Base-by-base conservation (phyloP, 2,113 vertebrate species). In the Otis tarda region DNA sequence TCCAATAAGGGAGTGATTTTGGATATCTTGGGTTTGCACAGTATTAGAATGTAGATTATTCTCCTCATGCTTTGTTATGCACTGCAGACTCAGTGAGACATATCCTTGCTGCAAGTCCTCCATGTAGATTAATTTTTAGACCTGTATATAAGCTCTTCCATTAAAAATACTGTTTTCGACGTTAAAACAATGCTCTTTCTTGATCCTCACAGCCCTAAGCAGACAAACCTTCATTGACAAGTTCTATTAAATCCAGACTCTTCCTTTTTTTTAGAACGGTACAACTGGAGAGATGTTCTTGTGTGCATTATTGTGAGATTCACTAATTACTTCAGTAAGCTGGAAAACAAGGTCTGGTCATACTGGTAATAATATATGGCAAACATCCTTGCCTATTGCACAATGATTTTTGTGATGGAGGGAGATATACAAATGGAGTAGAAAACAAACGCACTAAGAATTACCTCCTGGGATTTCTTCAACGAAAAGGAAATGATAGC, bases 401-500 rank as follows among this genome's bases (percentile, higher is more conserved):
- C 68, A 87, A 17, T 31, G 47, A 13, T 84, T 93, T 93, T 95
- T 52, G 47, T 74, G 47, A 13, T 79, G 30, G 76, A 60, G 67
- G 43, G 77, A 81, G 71, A 53, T 41, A 60, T 74, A 88, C 52
- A 64, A 35, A 76, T 90, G 57, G 79, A 95, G 60, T 45, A 76
- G 95, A 96, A 95, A 91, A 84, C 92, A 97, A 94, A 91, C 59
- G 85, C 61, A 63, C 75, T 35, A 77, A 96, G 97, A 94, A 85
- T 71, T 83, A 83, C 75, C 92, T 97, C 86, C 77, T 90, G 90
- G 95, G 92, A 95, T 87, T 94, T 96, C 89, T 91, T 94, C 85
- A 95, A 94, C 96, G 83, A 93, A 89, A 76, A 95, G 73, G 69
- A 92, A 76, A 24, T 78, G 88, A 71, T 84, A 94, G 80, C 85